Percentiles rank a stretch among this genome's conserved stretches.
Conservation (phyloP, 2,113 vertebrate species). For the Stegostoma tigrinum region DNA sequence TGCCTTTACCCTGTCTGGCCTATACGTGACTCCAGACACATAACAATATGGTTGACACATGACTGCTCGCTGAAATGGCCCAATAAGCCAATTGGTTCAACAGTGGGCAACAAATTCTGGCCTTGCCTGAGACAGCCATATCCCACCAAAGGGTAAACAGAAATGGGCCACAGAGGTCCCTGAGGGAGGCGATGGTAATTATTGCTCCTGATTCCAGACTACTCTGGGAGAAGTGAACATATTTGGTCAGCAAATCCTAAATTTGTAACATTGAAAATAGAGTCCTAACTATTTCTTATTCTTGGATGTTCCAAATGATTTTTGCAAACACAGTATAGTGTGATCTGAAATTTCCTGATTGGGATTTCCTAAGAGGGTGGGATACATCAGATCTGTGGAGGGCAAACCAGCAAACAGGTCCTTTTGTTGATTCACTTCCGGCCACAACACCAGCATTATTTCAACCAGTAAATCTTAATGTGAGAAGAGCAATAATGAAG, state of each 20-base stretch:
- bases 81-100: too few relatives aligned
- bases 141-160: too few relatives aligned
- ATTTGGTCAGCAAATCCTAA: background rate
- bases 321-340: background rate
- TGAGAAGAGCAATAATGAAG: background rate
- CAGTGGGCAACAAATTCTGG: too few relatives aligned
- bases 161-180: slow-evolving; percentile 40
- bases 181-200: background rate
- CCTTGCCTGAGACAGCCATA: too few relatives aligned
- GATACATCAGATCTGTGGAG: background rate
- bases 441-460: background rate
- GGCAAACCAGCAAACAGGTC: background rate
- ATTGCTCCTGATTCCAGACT: background rate
- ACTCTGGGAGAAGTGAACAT: background rate
- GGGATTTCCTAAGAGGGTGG: background rate
- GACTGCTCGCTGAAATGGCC: too few relatives aligned
- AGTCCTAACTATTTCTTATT: background rate
- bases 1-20: too few relatives aligned
- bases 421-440: background rate
- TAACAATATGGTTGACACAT: too few relatives aligned
- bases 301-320: too few relatives aligned
- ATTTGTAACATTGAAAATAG: background rate
- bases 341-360: background rate
- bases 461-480: background rate
- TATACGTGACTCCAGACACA: too few relatives aligned